Conservation (phyloP, 2,113 vertebrate genomes). For the Brachyhypopomus occidentalis region DNA sequence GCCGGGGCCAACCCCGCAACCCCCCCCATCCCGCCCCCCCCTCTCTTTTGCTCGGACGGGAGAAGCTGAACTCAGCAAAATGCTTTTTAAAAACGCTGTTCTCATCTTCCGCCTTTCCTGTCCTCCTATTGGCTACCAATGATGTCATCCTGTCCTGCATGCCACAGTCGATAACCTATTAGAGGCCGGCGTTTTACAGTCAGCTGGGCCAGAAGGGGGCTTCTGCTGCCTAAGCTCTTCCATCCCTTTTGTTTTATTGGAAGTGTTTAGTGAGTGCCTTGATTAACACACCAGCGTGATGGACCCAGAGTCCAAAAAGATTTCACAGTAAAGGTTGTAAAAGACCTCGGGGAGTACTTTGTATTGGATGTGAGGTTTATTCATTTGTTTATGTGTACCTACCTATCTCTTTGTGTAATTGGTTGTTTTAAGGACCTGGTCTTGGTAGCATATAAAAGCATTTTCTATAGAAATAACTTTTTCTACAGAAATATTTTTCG, state of each 20-base stretch:
- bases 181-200: conserved; percentile 70
- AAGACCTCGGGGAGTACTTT: conserved; percentile 20
- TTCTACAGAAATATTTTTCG: background rate
- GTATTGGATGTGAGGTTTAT: background rate
- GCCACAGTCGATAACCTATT: conserved; percentile 75
- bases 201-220: conserved; percentile 63
- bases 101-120: conserved; percentile 46
- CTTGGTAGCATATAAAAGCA: background rate
- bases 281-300: conserved; percentile 58
- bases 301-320: conserved; percentile 48
- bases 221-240: conserved; percentile 64
- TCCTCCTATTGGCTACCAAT: conserved; percentile 70
- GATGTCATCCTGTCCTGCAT: conserved; percentile 73
- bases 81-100: conserved; percentile 62
- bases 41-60: conserved; percentile 27
- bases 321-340: conserved; percentile 40
- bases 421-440: no score
- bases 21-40: conserved; percentile 50
- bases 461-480: background rate
- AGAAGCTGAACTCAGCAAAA: conserved; percentile 71
- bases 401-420: background rate
- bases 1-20: conserved; percentile 9
- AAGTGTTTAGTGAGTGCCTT: conserved; percentile 62
- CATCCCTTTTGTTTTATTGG: conserved; percentile 60
- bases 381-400: conserved; percentile 25